These are phyloP conservation scores for Rhopalosiphum maidis DNA, from an alignment of 1,140 invertebrate species.

Conservation along the genomic window DNA sequence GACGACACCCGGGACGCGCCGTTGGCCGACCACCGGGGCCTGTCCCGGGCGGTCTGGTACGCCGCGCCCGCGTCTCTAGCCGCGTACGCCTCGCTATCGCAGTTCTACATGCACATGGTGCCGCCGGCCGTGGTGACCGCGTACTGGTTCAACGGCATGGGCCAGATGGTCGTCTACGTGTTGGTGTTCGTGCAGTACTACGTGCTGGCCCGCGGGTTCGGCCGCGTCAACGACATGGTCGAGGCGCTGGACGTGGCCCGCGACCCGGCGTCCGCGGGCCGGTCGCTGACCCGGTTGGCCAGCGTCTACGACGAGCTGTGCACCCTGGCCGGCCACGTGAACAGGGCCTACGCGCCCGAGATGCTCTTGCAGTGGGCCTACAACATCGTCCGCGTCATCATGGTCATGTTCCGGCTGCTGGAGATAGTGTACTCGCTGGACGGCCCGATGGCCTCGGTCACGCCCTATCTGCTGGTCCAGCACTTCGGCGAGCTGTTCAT, in stretches of 20 bases:
- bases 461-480: not conserved
- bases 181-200: not conserved
- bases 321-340: not conserved
- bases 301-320: constrained; percentile 1
- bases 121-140: not conserved
- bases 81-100: not conserved
- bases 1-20: not conserved
- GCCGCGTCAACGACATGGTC: constrained; percentile 12
- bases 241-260: not conserved
- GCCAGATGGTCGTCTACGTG: not conserved
- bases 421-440: not conserved
- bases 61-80: not conserved
- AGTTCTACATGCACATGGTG: not conserved
- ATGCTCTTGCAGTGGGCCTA: constrained; percentile 47
- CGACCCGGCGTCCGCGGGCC: not conserved
- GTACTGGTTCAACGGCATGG: not conserved
- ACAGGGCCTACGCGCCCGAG: not conserved
- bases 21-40: not conserved
- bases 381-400: constrained; percentile 26
- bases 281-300: not conserved
- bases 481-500: constrained; percentile 1
- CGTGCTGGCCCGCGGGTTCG: not conserved
- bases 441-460: not conserved
- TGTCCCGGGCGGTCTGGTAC: not conserved
- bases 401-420: constrained; percentile 20